Base-by-base conservation (phyloP, 2,113 vertebrate genomes). In the Nothoprocta perdicaria region DNA sequence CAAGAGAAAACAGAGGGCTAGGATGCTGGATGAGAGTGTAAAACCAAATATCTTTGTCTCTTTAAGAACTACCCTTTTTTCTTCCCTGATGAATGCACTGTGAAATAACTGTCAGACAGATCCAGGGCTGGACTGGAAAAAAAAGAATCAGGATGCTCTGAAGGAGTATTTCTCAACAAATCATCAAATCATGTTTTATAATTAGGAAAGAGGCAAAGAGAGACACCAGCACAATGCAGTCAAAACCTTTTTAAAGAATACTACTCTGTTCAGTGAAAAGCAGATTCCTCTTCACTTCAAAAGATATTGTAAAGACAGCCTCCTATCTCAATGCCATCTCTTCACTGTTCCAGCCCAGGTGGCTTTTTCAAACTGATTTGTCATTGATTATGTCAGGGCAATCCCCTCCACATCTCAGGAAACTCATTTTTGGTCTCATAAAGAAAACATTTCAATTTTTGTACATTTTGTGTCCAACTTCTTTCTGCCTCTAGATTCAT, bases 331-430 rank as follows among this genome's bases (percentile, higher is more conserved):
- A 10, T 23, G 17, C 80, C 66, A 12, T 24, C 11, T n/a, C 27
- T 61, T 5, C 0, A 0, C 12, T 29, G 9, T 33, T 82, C 22
- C 76, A 45, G 35, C 23, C 19, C 35, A 79, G 35, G 81, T 1
- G 2, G 4, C 10, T 65, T 40, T 73, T 91, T 73, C 60, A 50
- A 71, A 26, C 31, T 29, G 53, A 80, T 19, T 35, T 52, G 35
- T 69, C 6, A 12, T 55, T 35, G 19, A 24, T 14, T 85, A 14
- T 26, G 19, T 76, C 6, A 4, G 29, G 16, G 23, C 75, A 4
- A 52, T 40, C 7, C 10, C 63, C 14, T 33, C 27, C 0, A 0
- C 52, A 40, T 10, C 18, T 18, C 38, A 43, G 33, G 21, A 84
- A 91, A 84, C 21, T 21, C 4, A 1, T 18, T 14, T 61, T 53